Evolutionary conservation across 1,140 invertebrate genomes (phyloP).

Genomic region (Coelopa frigida): DNA sequence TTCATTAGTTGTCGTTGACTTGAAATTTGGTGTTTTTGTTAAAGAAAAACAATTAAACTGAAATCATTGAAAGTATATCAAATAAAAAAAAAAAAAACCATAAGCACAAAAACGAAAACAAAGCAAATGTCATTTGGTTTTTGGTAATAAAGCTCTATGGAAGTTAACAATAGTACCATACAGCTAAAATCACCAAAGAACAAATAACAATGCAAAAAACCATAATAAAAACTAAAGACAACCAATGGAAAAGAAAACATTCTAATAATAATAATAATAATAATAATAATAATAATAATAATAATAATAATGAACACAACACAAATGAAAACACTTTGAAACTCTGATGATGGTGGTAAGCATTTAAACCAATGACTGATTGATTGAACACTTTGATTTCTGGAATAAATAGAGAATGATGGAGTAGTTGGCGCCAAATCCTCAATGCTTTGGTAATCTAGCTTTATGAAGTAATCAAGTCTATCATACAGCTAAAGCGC

Average conservation of each 20-base stretch:
- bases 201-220: constrained; percentile 43
- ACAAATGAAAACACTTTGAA: not conserved
- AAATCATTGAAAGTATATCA: not conserved
- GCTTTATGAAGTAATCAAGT: constrained; percentile 71
- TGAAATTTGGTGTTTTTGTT: not conserved
- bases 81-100: constrained; percentile 7
- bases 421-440: constrained; percentile 13
- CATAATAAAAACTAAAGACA: constrained; percentile 20
- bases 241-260: constrained; percentile 13
- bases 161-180: constrained; percentile 30
- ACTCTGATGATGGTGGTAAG: not conserved
- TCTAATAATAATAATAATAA: constrained; percentile 12
- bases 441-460: constrained; percentile 87
- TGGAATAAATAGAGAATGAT: not conserved
- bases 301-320: constrained; percentile 6
- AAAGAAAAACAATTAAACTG: not conserved
- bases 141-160: constrained; percentile 47
- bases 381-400: not conserved
- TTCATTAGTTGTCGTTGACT: no score
- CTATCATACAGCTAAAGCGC: constrained; percentile 93
- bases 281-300: constrained; percentile 11
- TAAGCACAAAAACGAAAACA: constrained; percentile 14
- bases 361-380: not conserved
- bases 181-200: constrained; percentile 47
- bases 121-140: constrained; percentile 45